Evolutionary conservation across 2,797 vertebrate genomes (phyloP), one percentile per base, ranked within the genome.

Genomic region (Cirrhinus mrigala): DNA sequence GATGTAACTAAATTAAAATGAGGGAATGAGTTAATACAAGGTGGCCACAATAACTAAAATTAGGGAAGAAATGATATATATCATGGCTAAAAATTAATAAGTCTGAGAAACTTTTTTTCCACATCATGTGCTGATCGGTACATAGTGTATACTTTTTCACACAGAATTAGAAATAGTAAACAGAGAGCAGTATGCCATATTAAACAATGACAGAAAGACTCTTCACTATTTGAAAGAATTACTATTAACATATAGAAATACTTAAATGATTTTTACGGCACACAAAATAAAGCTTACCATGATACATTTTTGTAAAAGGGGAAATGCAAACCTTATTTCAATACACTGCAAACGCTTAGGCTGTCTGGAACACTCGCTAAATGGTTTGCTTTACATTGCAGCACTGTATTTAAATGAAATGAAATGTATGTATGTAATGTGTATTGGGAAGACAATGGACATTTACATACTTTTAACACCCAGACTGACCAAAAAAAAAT

Each of bases 361-460:
- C 18, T 3, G 20, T 18, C 27, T n/a, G 46, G 50, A 56, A 54
- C 58, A n/a, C 18, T 40, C 3, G 1, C 22, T 68, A 66, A 66
- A 80, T 60, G 4, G 15, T 46, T 33, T 18, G 5, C 3, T 58
- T 73, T 74, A 33, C 2, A 83, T 66, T 37, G 12, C 52, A 29
- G 16, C 52, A 37, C 1, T 71, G 27, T 20, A 50, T 73, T 15
- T 2, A 40, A 16, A 12, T n/a, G n/a, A 10, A 40, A 79, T 15
- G 3, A 80, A 79, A 81, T 82, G n/a, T n/a, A n/a, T n/a, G n/a
- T n/a, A n/a, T n/a, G n/a, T n/a, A n/a, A n/a, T n/a, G 88, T 85
- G 88, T 84, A 73, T 82, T 89, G 64, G 56, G 64, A 66, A 37
- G 37, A 68, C 79, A 86, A 83, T 78, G 69, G 82, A 76, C 22